Evolutionary conservation across 1,140 invertebrate genomes (phyloP).

Genomic region (Asobara japonica): DNA sequence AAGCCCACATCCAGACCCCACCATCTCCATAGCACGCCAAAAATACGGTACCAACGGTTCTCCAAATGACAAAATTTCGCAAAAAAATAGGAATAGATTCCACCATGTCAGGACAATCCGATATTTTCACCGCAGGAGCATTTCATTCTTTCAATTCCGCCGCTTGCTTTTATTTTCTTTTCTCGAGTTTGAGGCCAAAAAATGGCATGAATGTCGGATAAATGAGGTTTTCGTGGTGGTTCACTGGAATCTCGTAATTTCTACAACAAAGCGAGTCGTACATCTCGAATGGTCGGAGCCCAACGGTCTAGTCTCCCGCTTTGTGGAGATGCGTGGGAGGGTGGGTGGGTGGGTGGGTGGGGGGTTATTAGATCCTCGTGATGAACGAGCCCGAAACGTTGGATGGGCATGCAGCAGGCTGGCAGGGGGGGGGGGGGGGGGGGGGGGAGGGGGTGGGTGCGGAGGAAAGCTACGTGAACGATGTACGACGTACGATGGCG

Average conservation of each 20-base stretch:
- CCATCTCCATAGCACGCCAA: background rate
- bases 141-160: background rate
- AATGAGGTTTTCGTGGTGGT: background rate
- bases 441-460: slow-evolving; percentile 21
- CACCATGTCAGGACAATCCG: background rate
- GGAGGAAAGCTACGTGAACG: slow-evolving; percentile 32
- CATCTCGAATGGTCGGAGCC: slow-evolving; percentile 36
- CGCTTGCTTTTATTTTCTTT: background rate
- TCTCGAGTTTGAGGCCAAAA: background rate
- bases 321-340: slow-evolving; percentile 14
- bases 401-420: slow-evolving; percentile 22
- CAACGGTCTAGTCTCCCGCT: background rate
- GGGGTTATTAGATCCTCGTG: slow-evolving; percentile 53
- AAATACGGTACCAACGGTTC: background rate
- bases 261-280: slow-evolving; percentile 52
- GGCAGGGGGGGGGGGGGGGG: slow-evolving; percentile 21
- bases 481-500: slow-evolving; percentile 27
- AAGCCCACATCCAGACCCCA: no score
- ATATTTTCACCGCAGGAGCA: background rate
- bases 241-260: slow-evolving; percentile 52
- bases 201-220: slow-evolving; percentile 3
- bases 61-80: background rate
- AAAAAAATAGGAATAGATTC: background rate
- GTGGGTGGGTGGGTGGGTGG: slow-evolving; percentile 29
- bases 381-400: slow-evolving; percentile 52